Conservation (phyloP, 2,888 invertebrate genomes). For the Therioaphis trifolii region DNA sequence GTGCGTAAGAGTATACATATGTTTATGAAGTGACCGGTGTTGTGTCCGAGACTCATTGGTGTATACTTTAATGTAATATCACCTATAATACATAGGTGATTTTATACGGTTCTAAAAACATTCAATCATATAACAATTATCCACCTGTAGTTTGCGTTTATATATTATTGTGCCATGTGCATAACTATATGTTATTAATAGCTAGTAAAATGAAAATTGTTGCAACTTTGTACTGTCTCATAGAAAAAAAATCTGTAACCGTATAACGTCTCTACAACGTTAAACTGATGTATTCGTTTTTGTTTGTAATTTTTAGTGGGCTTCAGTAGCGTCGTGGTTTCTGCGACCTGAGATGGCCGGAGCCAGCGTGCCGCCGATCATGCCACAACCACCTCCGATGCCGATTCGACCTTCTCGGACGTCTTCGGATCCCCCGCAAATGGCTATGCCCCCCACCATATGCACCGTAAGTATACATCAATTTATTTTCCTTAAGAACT, state of each 20-base stretch:
- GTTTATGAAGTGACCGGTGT: not conserved
- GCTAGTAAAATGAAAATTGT: no score
- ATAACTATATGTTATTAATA: not conserved
- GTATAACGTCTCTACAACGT: not conserved
- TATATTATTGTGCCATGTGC: not conserved
- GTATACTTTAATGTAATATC: not conserved
- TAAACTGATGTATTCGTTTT: constrained; percentile 13
- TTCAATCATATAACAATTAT: no score
- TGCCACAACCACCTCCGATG: constrained; percentile 64
- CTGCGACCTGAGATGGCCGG: constrained; percentile 69
- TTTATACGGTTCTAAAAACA: no score
- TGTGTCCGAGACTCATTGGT: not conserved
- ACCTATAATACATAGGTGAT: not conserved
- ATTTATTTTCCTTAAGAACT: not conserved
- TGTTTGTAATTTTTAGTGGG: constrained; percentile 69
- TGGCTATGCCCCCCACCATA: constrained; percentile 69
- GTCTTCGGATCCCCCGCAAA: constrained; percentile 67
- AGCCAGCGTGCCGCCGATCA: constrained; percentile 63
- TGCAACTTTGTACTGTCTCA: not conserved
- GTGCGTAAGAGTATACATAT: not conserved
- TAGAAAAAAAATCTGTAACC: not conserved
- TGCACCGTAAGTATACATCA: constrained; percentile 69
- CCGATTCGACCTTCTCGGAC: constrained; percentile 64
- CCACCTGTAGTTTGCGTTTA: not conserved
- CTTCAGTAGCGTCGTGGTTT: constrained; percentile 71